Evolutionary conservation across 2,113 vertebrate species (phyloP).

Genomic region (Alectura lathami): DNA sequence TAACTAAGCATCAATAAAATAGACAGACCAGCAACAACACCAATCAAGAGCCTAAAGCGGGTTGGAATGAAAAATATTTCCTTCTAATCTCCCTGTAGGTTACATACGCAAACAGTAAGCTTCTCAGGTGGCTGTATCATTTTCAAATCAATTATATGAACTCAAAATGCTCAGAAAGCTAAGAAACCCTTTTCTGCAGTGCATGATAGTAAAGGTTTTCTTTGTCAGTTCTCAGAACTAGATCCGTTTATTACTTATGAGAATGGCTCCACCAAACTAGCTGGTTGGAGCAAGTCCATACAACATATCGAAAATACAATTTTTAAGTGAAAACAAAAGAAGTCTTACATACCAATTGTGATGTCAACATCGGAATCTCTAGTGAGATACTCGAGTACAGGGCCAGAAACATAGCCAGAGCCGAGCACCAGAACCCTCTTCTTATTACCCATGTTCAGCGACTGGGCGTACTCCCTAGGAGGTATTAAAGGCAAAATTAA

Average conservation of each 20-base stretch:
- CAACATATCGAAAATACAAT: background rate
- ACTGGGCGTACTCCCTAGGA: slow-evolving; percentile 84
- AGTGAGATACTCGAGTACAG: slow-evolving; percentile 91
- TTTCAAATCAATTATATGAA: background rate
- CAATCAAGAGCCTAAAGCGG: background rate
- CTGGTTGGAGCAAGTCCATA: background rate
- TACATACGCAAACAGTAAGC: background rate
- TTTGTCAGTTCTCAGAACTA: background rate
- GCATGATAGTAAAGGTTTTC: background rate
- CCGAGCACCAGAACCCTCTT: slow-evolving; percentile 91
- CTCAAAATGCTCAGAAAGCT: background rate
- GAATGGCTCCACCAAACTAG: background rate
- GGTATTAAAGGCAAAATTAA: slow-evolving; percentile 15
- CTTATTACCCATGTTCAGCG: slow-evolving; percentile 81
- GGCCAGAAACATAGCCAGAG: slow-evolving; percentile 92
- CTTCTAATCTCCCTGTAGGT: background rate
- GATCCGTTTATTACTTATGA: background rate
- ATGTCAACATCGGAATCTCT: slow-evolving; percentile 83
- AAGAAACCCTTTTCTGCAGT: background rate
- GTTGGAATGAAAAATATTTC: background rate
- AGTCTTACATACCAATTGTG: slow-evolving; percentile 87
- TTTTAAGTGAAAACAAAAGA: background rate
- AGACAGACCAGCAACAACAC: background rate
- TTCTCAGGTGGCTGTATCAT: background rate
- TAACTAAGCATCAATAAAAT: background rate